These are phyloP conservation scores for Triplophysa tibetana DNA, from an alignment of 2,113 vertebrate genomes.

Conservation along the genomic window DNA sequence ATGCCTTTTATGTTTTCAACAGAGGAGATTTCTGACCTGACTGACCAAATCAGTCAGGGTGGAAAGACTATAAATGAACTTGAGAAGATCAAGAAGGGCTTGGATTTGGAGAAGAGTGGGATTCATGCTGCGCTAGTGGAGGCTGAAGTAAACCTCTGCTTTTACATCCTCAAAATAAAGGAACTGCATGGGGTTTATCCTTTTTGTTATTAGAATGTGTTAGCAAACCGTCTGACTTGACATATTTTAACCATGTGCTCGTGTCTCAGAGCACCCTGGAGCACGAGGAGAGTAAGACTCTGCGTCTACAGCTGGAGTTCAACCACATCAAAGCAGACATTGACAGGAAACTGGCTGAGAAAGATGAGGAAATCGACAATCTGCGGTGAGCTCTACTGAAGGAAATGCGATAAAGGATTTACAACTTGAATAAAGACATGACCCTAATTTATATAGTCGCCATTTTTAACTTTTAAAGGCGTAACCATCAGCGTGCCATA, in stretches of 20 bases:
- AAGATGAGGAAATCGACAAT: conserved; percentile 88
- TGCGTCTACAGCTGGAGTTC: conserved; percentile 89
- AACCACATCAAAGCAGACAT: conserved; percentile 90
- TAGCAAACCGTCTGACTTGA: no score
- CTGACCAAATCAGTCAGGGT: conserved; percentile 86
- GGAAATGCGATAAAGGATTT: background rate
- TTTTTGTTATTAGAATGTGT: no score
- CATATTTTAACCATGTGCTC: background rate
- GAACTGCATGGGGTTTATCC: no score
- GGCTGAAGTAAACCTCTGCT: conserved; percentile 79
- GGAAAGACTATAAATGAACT: conserved; percentile 90
- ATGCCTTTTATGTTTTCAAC: conserved; percentile 16
- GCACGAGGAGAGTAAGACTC: conserved; percentile 91
- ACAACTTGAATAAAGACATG: background rate
- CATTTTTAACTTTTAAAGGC: conserved; percentile 62
- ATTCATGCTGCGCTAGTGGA: conserved; percentile 92
- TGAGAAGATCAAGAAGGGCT: conserved; percentile 89
- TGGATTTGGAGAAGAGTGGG: conserved; percentile 88
- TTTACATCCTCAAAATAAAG: background rate
- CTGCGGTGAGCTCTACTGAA: conserved; percentile 75
- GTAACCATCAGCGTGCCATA: conserved; percentile 86
- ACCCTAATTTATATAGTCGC: background rate
- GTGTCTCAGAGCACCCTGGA: conserved; percentile 84
- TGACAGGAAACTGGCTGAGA: conserved; percentile 89
- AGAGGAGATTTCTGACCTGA: conserved; percentile 92